These are phyloP conservation scores for Syrmaticus mikado DNA, from an alignment of 2,113 vertebrate species.

Conservation along the genomic window DNA sequence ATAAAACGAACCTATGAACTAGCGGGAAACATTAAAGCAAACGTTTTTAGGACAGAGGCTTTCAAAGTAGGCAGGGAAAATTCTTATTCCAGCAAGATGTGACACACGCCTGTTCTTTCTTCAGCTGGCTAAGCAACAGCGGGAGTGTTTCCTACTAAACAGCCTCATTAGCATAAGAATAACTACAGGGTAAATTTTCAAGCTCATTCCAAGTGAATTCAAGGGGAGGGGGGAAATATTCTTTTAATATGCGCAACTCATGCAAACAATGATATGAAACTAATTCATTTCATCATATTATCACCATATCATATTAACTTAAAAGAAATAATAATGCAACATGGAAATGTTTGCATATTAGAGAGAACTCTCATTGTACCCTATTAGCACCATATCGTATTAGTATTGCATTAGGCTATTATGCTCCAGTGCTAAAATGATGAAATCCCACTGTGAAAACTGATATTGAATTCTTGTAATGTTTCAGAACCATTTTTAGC, in stretches of 20 bases:
- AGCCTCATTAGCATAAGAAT: slow-evolving; percentile 85
- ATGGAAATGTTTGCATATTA: slow-evolving; percentile 85
- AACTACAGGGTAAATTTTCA: slow-evolving; percentile 86
- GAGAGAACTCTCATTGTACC: slow-evolving; percentile 80
- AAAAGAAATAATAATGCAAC: slow-evolving; percentile 86
- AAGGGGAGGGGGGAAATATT: slow-evolving; percentile 72
- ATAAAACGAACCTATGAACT: slow-evolving; percentile 42
- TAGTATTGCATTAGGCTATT: slow-evolving; percentile 83
- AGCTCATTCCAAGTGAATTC: slow-evolving; percentile 83
- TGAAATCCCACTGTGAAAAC: slow-evolving; percentile 87
- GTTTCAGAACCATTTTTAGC: slow-evolving; percentile 85
- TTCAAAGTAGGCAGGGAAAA: slow-evolving; percentile 71
- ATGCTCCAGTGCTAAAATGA: slow-evolving; percentile 80
- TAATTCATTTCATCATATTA: slow-evolving; percentile 86
- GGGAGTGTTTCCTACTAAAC: slow-evolving; percentile 83
- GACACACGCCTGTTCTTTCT: slow-evolving; percentile 75
- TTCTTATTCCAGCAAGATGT: slow-evolving; percentile 74
- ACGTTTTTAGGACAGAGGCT: slow-evolving; percentile 68
- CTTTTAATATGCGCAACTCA: slow-evolving; percentile 82
- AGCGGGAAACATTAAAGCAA: slow-evolving; percentile 64
- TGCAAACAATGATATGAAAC: slow-evolving; percentile 84
- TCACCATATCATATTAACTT: slow-evolving; percentile 85
- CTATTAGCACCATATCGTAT: slow-evolving; percentile 83
- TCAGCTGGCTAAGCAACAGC: slow-evolving; percentile 82
- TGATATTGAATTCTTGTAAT: slow-evolving; percentile 86